phyloP scores from a whole-genome alignment of 2,888 invertebrate species.

The Luperina testacea region DNA sequence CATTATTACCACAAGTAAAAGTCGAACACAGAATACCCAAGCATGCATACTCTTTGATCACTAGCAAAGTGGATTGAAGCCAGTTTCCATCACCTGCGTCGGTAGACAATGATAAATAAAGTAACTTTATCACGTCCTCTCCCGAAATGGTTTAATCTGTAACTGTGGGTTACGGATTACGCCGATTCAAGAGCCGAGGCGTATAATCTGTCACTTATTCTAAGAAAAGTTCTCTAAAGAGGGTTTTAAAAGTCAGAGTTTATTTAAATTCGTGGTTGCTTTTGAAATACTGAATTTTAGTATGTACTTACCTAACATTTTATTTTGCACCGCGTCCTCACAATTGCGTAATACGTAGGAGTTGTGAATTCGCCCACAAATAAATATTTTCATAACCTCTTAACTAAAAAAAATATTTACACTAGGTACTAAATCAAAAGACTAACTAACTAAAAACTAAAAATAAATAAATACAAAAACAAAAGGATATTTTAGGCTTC shows the following conservation, averaged over 20 bases:
- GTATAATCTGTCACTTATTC: slow-evolving; percentile 29
- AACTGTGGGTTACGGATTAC: slow-evolving; percentile 40
- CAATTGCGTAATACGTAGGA: too few species aligned
- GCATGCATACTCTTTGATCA: background rate
- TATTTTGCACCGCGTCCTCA: background rate
- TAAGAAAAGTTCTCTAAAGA: background rate
- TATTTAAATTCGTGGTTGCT: background rate
- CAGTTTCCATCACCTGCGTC: slow-evolving; percentile 7
- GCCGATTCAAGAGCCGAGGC: slow-evolving; percentile 3
- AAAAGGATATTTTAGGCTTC: too few species aligned
- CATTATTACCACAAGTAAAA: background rate
- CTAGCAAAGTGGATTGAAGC: slow-evolving; percentile 13
- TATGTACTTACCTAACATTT: background rate
- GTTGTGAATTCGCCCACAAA: too few species aligned
- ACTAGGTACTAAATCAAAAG: too few species aligned
- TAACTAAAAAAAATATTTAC: too few species aligned
- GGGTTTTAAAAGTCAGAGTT: background rate
- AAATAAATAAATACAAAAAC: too few species aligned
- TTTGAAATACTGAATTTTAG: background rate
- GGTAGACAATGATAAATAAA: slow-evolving; percentile 47
- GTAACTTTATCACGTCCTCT: slow-evolving; percentile 39
- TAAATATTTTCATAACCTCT: too few species aligned
- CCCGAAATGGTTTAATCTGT: slow-evolving; percentile 30
- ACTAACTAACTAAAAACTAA: too few species aligned
- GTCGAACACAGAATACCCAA: background rate